A percentile compares a stretch with the other conserved stretches of the same genome.
These are phyloP conservation scores for Eupithecia subumbrata DNA, from an alignment of 2,888 invertebrate genomes.

Conservation along the genomic window DNA sequence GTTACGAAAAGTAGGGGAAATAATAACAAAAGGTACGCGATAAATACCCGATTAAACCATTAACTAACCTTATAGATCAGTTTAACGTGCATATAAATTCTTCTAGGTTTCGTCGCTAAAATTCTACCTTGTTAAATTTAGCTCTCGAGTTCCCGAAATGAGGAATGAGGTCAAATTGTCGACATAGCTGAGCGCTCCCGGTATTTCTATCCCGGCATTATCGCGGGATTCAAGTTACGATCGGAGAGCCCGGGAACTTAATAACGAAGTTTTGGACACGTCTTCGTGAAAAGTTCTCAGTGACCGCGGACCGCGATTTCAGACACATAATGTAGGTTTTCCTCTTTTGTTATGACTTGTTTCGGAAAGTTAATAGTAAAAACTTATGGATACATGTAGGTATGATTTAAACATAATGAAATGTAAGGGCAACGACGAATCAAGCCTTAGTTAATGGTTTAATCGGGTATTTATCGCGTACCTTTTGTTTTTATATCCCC, in stretches of 20 bases:
- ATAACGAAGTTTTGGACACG: constrained; percentile 11
- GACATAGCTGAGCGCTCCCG: constrained; percentile 2
- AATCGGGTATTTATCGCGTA: too few species aligned
- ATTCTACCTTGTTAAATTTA: constrained; percentile 1
- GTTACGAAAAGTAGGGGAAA: too few species aligned
- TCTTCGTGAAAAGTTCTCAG: neutral
- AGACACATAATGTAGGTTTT: neutral
- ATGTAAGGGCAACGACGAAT: neutral
- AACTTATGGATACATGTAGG: too few species aligned
- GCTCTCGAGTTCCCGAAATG: neutral
- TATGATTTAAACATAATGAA: too few species aligned
- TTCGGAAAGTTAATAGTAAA: neutral
- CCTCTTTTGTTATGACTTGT: neutral
- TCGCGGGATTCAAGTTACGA: neutral
- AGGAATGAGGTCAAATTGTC: constrained; percentile 14
- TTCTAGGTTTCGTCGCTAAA: neutral
- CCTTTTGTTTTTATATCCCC: too few species aligned
- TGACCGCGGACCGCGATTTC: neutral
- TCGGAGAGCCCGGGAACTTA: neutral
- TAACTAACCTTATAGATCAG: too few species aligned
- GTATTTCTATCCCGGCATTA: neutral
- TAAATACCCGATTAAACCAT: too few species aligned
- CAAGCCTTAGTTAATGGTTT: too few species aligned
- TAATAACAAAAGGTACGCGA: too few species aligned
- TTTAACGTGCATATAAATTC: neutral